Percentiles rank a stretch among this genome's conserved stretches.
phyloP scores from a whole-genome alignment of 2,797 vertebrate species.

The Podargus strigoides region DNA sequence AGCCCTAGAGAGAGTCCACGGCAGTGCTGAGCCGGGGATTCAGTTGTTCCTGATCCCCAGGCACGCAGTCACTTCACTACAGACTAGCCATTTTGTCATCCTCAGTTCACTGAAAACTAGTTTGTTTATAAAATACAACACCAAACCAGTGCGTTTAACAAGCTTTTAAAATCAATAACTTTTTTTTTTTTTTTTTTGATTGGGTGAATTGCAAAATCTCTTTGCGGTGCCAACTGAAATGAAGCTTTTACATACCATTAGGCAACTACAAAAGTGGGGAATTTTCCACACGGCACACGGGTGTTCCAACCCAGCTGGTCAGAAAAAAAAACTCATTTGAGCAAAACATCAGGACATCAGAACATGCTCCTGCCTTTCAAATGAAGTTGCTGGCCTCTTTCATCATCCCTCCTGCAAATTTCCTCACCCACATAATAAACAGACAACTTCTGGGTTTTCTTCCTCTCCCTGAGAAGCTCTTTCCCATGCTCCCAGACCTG shows the following conservation, averaged over 20 bases:
- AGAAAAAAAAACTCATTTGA: not conserved
- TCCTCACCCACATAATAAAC: not conserved
- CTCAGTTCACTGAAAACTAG: not conserved
- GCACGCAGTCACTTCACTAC: slow-evolving; percentile 11
- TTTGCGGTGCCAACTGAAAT: not conserved
- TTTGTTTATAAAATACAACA: slow-evolving; percentile 24
- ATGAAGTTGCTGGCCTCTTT: not conserved
- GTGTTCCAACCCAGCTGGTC: slow-evolving; percentile 31
- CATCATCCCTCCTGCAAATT: not conserved
- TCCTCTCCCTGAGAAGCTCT: not conserved
- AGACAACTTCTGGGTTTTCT: not conserved
- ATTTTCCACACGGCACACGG: slow-evolving; percentile 54
- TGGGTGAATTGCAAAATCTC: slow-evolving; percentile 37
- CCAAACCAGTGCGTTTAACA: slow-evolving; percentile 6
- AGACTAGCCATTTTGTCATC: slow-evolving; percentile 12
- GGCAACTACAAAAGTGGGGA: slow-evolving; percentile 58
- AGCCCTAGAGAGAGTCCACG: slow-evolving; percentile 7
- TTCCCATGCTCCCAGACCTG: not conserved
- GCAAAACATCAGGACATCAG: not conserved
- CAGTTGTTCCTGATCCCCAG: slow-evolving; percentile 60
- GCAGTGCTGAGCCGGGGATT: slow-evolving; percentile 49
- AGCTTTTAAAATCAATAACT: slow-evolving; percentile 28
- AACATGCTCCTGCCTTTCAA: not conserved
- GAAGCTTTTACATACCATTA: slow-evolving; percentile 58
- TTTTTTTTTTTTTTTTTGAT: not conserved